Evolutionary conservation across 2,113 vertebrate species (phyloP).

Genomic region (Neolamprologus ventralis): DNA sequence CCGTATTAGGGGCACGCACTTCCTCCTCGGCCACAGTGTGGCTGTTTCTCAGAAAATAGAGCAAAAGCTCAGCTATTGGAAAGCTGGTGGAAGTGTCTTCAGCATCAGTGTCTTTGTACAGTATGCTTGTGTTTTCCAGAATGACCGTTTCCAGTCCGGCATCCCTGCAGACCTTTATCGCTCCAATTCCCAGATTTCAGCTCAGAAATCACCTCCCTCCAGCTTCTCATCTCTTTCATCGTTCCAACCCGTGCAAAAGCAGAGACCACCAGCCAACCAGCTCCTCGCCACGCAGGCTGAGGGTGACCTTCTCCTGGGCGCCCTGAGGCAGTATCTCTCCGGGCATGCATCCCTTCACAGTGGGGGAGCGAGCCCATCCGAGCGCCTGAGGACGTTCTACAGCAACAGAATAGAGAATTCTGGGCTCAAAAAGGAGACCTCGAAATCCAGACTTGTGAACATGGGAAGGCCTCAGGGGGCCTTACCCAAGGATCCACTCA

Average conservation of each 20-base stretch:
- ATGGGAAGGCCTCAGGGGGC: constrained; percentile 21
- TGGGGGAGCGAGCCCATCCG: background rate
- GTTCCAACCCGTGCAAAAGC: constrained; percentile 16
- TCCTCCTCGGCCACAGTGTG: rapidly evolving
- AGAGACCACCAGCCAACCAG: background rate
- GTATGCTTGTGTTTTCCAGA: constrained; percentile 45
- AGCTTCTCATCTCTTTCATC: constrained; percentile 26
- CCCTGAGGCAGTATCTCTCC: constrained; percentile 69
- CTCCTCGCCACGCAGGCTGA: constrained; percentile 5
- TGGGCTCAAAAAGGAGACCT: constrained; percentile 19
- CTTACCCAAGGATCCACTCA: constrained; percentile 58
- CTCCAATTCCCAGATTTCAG: constrained; percentile 29
- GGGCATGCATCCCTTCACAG: constrained; percentile 46
- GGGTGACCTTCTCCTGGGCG: constrained; percentile 59
- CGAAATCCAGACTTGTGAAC: constrained; percentile 15
- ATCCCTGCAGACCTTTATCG: constrained; percentile 43
- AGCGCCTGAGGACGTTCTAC: constrained; percentile 30
- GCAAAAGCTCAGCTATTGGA: background rate
- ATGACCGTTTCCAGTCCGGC: constrained; percentile 35
- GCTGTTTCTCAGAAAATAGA: background rate
- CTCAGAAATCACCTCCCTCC: constrained; percentile 22
- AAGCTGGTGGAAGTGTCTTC: background rate
- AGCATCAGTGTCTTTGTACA: background rate
- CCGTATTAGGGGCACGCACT: rapidly evolving
- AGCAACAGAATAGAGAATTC: constrained; percentile 23